These are phyloP conservation scores for Montipora capricornis DNA, from an alignment of 64 coral and sea anemone species.

Conservation along the genomic window DNA sequence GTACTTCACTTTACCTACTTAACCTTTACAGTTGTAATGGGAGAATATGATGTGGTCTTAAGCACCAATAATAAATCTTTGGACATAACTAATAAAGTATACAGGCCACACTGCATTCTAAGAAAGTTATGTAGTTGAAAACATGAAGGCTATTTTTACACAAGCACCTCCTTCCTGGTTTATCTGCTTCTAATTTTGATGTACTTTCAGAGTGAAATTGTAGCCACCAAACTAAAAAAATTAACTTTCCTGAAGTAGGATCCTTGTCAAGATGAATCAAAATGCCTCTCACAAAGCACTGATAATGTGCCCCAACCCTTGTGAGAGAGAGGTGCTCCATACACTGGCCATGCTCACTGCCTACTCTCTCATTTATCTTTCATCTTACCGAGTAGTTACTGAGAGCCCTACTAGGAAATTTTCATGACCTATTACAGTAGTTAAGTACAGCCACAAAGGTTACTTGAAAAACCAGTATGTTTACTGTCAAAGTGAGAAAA, in stretches of 20 bases:
- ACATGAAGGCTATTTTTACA: slow-evolving; percentile 20
- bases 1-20: slow-evolving; percentile 21
- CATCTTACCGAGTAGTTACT: not conserved
- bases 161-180: slow-evolving; percentile 4
- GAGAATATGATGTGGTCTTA: slow-evolving; percentile 21
- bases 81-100: slow-evolving; percentile 4
- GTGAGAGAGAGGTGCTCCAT: not conserved
- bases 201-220: slow-evolving; percentile 8
- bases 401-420: not conserved
- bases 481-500: too few relatives aligned
- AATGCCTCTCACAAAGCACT: slow-evolving; percentile 19
- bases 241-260: slow-evolving; percentile 27
- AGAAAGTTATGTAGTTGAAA: slow-evolving; percentile 15
- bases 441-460: not conserved
- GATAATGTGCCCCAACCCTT: not conserved
- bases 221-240: slow-evolving; percentile 17
- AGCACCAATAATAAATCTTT: slow-evolving; percentile 17
- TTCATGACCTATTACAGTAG: not conserved
- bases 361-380: not conserved
- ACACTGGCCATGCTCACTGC: not conserved
- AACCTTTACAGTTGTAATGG: slow-evolving; percentile 24
- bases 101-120: slow-evolving; percentile 2
- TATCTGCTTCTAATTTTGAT: not conserved
- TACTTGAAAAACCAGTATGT: too few relatives aligned
- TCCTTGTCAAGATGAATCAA: not conserved